Base-by-base conservation (phyloP, 2,797 vertebrate species). In the Anableps anableps region DNA sequence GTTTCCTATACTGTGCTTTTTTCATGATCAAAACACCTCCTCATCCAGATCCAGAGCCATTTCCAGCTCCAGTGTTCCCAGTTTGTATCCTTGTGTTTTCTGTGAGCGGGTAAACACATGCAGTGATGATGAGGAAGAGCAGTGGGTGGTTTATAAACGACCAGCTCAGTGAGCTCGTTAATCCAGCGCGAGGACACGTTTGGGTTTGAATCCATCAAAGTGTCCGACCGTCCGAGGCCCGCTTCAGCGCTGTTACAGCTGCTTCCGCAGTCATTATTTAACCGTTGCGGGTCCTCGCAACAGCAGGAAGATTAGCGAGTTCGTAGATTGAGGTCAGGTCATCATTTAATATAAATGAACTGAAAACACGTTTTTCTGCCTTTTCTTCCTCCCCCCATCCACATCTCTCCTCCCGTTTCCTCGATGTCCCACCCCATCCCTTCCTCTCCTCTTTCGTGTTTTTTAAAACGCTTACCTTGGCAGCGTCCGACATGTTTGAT, bases 401-500 rank as follows among this genome's bases (percentile, higher is more conserved):
- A 17, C 31, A 21, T n/a, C 53, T 55, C n/a, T 62, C 14, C 23
- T n/a, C 51, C 48, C 19, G 14, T 50, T 50, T 50, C 16, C 21
- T 23, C 23, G 5, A 23, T 53, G 16, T 50, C 16, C 48, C 48
- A 4, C 13, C 3, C 29, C 29, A 31, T 60, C n/a, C 2, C 17
- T 1, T 14, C 34, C 4, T 17, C 31, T 34, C 58, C 31, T 34
- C 29, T 26, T 8, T 14, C 2, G 23, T 36, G 3, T 41, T 14
- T 60, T n/a, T 34, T 66, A 1, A 78, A 23, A 10, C 19, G 7
- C 73, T 90, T 96, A 99, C 98, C 98, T 96, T 96, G 97, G 89
- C 98, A 99, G 48, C 98, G 97, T 14, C 98, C 98, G 58, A 99
- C 96, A 78, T 99, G 98, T 78, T 96, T 97, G 88, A 99, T 99